Conservation (phyloP, 2,797 vertebrate genomes). For the Sarcophilus harrisii region DNA sequence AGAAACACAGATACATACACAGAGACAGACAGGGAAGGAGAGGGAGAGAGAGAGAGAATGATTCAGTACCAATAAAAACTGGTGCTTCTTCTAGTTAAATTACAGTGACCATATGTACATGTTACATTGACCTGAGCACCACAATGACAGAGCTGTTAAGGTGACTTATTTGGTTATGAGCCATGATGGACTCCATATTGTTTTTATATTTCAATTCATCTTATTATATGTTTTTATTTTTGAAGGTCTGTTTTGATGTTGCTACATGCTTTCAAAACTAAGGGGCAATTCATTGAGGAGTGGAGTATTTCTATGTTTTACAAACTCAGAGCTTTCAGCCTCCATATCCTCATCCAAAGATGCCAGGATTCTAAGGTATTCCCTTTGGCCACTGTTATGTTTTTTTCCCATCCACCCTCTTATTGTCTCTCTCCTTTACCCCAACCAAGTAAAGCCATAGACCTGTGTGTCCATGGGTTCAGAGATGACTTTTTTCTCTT, state of each 20-base stretch:
- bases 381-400: background rate
- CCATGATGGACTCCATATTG: background rate
- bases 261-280: constrained; percentile 47
- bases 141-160: background rate
- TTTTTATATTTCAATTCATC: constrained; percentile 46
- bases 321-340: constrained; percentile 32
- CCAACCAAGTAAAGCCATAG: background rate
- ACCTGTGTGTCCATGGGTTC: background rate
- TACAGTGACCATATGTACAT: background rate
- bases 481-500: background rate
- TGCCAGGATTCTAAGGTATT: background rate
- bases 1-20: constrained; percentile 39
- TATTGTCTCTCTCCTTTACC: background rate
- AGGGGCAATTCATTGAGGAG: background rate
- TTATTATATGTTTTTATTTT: constrained; percentile 62
- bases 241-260: constrained; percentile 54
- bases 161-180: constrained; percentile 54
- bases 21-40: background rate
- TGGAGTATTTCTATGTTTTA: constrained; percentile 57
- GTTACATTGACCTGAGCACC: fast-evolving
- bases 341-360: background rate
- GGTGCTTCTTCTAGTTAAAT: constrained; percentile 43
- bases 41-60: background rate
- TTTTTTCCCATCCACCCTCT: background rate
- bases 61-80: constrained; percentile 34